Evolutionary conservation across 2,113 vertebrate species (phyloP), one percentile per base, ranked within the genome.

Genomic region (Camelus dromedarius): DNA sequence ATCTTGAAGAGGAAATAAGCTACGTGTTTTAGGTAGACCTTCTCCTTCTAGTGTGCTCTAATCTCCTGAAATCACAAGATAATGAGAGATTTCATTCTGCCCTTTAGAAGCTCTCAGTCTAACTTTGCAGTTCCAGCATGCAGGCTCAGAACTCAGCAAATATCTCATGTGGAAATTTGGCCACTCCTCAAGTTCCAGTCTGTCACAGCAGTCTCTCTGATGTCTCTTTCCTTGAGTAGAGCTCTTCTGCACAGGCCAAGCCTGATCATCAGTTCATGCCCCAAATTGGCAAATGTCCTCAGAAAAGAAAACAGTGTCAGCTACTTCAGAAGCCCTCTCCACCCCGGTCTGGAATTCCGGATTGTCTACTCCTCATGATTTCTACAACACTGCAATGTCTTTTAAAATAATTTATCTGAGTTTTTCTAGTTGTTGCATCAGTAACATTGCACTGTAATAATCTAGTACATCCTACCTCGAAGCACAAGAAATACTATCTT

Each of bases 351-450:
- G 50, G 38, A 87, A 60, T 93, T 93, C 48, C 35, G 60, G 26
- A 87, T 96, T 32, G 69, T 96, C 62, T 79, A n/a, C 54, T 64
- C 70, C 64, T 84, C 46, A 28, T 66, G 32, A 84, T 67, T 82
- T 76, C 76, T 75, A 38, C 19, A 92, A 35, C 38, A 88, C 35
- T 86, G 26, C 46, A 69, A 0, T 54, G 35, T 94, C 70, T 62
- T 81, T 56, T 76, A 54, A 62, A 67, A 76, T 76, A 62, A 79
- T 28, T 46, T 79, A 42, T 42, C 76, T 89, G 20, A 83, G 26
- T 95, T 89, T 81, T 87, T 80, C 48, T 73, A 30, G 32, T 54
- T 89, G 32, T 79, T 94, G 46, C 32, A 67, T 79, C 0, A 56
- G 80, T 64, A 84, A 28, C 35, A 50, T 10, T 66, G 7, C 46